Evolutionary conservation across 2,797 vertebrate genomes (phyloP).

Genomic region (Limosa lapponica): DNA sequence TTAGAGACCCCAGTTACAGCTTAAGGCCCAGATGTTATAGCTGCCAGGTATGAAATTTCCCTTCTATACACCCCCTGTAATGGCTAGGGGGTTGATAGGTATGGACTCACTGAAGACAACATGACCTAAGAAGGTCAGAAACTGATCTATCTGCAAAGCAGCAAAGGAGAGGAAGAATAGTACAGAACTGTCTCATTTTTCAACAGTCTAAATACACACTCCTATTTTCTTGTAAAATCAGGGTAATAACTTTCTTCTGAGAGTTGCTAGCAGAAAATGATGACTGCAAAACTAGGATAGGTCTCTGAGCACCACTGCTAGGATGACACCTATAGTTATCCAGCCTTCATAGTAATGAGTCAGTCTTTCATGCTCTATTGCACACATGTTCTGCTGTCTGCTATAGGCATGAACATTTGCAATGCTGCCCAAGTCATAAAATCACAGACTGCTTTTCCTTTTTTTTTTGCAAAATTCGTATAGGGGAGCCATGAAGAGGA

Average conservation of each 20-base stretch:
- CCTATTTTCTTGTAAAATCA: background rate
- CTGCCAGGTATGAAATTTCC: background rate
- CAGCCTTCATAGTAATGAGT: background rate
- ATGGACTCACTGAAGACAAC: background rate
- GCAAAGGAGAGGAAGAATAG: background rate
- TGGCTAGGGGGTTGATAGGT: background rate
- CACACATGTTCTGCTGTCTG: background rate
- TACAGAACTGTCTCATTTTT: background rate
- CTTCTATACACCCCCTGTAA: background rate
- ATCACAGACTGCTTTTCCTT: background rate
- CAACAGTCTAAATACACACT: background rate
- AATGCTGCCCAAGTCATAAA: conserved; percentile 11
- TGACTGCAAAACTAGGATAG: background rate
- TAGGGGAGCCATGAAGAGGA: background rate
- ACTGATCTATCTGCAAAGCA: background rate
- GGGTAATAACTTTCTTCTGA: background rate
- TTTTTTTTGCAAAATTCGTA: background rate
- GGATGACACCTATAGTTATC: background rate
- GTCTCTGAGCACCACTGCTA: background rate
- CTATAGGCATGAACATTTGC: background rate
- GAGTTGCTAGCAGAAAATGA: background rate
- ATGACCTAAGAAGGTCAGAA: background rate
- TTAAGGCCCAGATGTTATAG: background rate
- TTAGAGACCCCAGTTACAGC: background rate
- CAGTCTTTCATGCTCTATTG: conserved; percentile 3